Evolutionary conservation across 2,888 invertebrate species (phyloP), one percentile per base, ranked within the genome.

Genomic region (Drosophila phalerata): DNA sequence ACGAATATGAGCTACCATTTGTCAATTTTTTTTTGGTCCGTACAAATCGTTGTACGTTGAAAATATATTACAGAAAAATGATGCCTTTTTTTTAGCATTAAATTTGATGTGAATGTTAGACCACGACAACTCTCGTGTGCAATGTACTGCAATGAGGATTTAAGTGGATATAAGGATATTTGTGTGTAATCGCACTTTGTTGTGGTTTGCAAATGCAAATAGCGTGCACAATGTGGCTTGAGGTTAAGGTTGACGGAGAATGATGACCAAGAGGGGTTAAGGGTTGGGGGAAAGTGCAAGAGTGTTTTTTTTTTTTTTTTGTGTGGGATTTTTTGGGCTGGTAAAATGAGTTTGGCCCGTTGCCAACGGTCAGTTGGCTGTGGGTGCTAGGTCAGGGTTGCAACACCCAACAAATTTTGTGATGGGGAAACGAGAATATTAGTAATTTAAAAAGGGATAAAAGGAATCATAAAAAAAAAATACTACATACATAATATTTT

Each of bases 141-240:
- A 28, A 45, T 52, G 51, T 28, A 40, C 28, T 15, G 17, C 55
- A 17, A 52, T 37, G 38, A 52, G 37, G 34, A 52, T 38, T 52
- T 49, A 49, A 49, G 19, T 17, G 34, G 37, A 43, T 57, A 13
- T 11, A 28, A n/a, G 49, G 15, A 43, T 58, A 19, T 61, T 52
- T 64, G 57, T 75, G 51, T 73, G 55, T 55, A 64, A n/a, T 53
- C 45, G 63, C 60, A 64, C 77, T 85, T 83, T 82, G 80, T 73
- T 83, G 82, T 55, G 85, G 81, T 55, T 60, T 40, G 40, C 65
- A 55, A 72, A 76, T 77, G 77, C 81, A 69, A 64, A 71, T 51
- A 60, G 34, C 43, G 40, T 47, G 49, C 38, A 52, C 51, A 57
- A 49, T 40, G 40, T 37, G n/a, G 51, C 25, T n/a, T 55, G 47